Base-by-base conservation (phyloP, 2,888 invertebrate genomes). In the Acanthosepion lycidas region DNA sequence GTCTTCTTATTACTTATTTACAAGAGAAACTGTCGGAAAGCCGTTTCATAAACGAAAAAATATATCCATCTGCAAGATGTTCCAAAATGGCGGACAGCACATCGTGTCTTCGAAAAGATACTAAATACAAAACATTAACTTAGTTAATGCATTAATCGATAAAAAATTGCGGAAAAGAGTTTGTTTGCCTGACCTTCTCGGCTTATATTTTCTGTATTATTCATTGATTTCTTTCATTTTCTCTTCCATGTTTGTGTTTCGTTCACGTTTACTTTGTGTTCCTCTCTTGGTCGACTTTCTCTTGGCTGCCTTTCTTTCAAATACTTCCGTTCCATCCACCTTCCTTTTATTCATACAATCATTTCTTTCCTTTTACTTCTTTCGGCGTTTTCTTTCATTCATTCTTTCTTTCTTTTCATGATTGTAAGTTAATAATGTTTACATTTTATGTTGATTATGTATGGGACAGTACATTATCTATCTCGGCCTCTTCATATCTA, bases 91-190 rank as follows among this genome's bases (percentile, higher is more conserved):
- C 33, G 78, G 78, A 78, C 78, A 15, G 33, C 78, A 78, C n/a
- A n/a, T n/a, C 78, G 78, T 33, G 15, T 78, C 78, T 78, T 78
- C 33, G n/a, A 78, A n/a, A 78, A 78, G 78, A 78, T 15, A 78
- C 78, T 78, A 78, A 78, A 78, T 78, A 78, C 78, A 78, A 78
- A 78, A 78, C 78, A 78, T 78, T 78, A 78, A 78, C 33, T 78
- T 78, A n/a, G 78, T 78, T 78, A 78, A 78, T 78, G n/a, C 78
- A 78, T 78, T 78, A 78, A 78, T 78, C 78, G 78, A 78, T 78
- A 33, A 78, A 78, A 78, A 78, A 78, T n/a, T 9, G 0, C n/a
- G 1, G n/a, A 33, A 15, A n/a, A 78, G 78, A 78, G 33, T 78
- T 78, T 78, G n/a, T n/a, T 78, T 78, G 78, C n/a, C 78, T 78